A percentile compares a stretch with the other conserved stretches of the same genome.
Evolutionary conservation across 1,140 invertebrate genomes (phyloP).

Genomic region (Zophobas morio): DNA sequence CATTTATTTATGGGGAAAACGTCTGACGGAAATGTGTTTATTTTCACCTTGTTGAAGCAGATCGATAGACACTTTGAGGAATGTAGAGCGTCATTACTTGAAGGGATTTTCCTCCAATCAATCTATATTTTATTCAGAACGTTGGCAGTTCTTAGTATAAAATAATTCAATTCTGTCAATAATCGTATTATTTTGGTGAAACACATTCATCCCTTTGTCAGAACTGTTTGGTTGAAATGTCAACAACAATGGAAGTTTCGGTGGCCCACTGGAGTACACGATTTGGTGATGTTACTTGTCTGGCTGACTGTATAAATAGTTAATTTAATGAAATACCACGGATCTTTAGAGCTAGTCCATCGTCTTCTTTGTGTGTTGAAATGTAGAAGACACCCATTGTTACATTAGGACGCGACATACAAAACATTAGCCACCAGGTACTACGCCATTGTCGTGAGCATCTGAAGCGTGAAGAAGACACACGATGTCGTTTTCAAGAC

Average conservation of each 20-base stretch:
- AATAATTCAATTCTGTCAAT: no score
- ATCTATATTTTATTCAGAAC: not conserved
- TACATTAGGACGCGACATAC: not conserved
- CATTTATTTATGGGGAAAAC: not conserved
- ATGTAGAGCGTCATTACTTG: not conserved
- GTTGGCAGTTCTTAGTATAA: not conserved
- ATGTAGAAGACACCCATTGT: constrained; percentile 28
- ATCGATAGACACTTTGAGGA: not conserved
- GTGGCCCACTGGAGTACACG: no score
- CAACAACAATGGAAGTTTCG: no score
- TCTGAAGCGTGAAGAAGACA: constrained; percentile 42
- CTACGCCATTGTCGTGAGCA: constrained; percentile 28
- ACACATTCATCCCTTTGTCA: no score
- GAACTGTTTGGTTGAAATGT: no score
- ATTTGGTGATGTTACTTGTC: no score
- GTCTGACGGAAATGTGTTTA: not conserved
- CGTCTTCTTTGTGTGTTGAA: constrained; percentile 12
- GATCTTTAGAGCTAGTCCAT: constrained; percentile 2
- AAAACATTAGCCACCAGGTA: constrained; percentile 34
- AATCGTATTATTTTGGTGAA: not conserved
- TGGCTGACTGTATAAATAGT: not conserved
- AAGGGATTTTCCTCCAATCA: not conserved
- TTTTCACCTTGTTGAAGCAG: not conserved
- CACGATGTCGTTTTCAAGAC: constrained; percentile 1
- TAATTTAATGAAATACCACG: constrained; percentile 1